Base-by-base conservation (phyloP, 35 echinoderm and acorn worm genomes). In the Amphiura filiformis region DNA sequence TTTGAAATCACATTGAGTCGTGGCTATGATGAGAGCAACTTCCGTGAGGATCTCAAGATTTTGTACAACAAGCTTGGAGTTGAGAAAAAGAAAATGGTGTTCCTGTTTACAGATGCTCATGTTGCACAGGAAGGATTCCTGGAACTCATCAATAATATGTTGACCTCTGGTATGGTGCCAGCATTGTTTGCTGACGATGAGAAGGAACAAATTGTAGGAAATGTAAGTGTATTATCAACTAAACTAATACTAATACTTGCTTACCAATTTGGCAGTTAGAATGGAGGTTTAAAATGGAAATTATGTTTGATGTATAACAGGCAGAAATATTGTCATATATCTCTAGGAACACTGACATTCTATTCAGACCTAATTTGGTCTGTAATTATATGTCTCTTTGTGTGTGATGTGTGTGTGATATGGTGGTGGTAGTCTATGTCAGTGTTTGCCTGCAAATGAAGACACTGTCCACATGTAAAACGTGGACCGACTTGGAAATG, bases 131-230 rank as follows among this genome's bases (percentile, higher is more conserved):
- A 99, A 90, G 93, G 96, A 65, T 99, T 99, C 81, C 84, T 99
- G 49, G 96, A 99, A 88, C 86, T 99, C 1, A 99, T 99, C n/a
- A 99, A 99, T 76, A 99, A 99, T 87, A 99, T 99, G 96, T 77
- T 99, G 84, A 99, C 96, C 36, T 94, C 96, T 5, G 96, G 96
- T 7, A 99, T 99, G 96, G 96, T 99, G 17, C 96, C 96, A 38
- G 96, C 96, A 39, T 87, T 99, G 0, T 99, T 88, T 87, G 89
- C 96, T 57, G 93, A 95, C 80, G 93, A 95, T 88, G 93, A 99
- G 37, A 95, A 95, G 64, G 96, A 95, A 85, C 90, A 37, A 39
- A 95, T 99, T 39, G 90, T 99, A 75, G 96, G 96, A 47, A 92
- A 97, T 92, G 95, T 97, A 36, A 81, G 88, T 42, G 39, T 49